A percentile compares a stretch with the other conserved stretches of the same genome.
These are phyloP conservation scores for Pempheris klunzingeri DNA, from an alignment of 2,797 vertebrate genomes.

Conservation along the genomic window DNA sequence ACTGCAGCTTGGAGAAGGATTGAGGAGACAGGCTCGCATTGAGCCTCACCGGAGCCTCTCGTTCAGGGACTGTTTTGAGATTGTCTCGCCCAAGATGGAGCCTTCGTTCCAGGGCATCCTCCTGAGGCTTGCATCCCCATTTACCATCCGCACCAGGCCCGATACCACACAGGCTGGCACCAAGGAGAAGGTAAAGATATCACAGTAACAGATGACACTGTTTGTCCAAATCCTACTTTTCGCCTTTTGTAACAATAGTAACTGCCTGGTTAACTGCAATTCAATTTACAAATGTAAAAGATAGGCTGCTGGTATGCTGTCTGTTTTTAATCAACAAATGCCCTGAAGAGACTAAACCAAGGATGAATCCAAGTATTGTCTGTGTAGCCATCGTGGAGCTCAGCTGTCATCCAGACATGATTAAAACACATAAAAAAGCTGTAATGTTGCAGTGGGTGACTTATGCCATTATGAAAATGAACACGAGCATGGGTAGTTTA, in stretches of 20 bases:
- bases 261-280: background rate
- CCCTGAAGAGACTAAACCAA: background rate
- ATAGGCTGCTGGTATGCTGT: background rate
- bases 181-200: slow-evolving; percentile 93
- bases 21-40: slow-evolving; percentile 92
- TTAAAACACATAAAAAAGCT: background rate
- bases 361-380: background rate
- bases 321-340: background rate
- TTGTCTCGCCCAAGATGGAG: slow-evolving; percentile 94
- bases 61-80: slow-evolving; percentile 96
- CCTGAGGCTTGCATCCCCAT: slow-evolving; percentile 94
- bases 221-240: background rate
- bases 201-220: background rate
- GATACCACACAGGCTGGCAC: slow-evolving; percentile 88
- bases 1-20: slow-evolving; percentile 95
- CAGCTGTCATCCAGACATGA: background rate
- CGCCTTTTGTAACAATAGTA: background rate
- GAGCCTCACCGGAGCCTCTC: slow-evolving; percentile 90
- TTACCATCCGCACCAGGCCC: slow-evolving; percentile 94
- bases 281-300: background rate
- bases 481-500: background rate
- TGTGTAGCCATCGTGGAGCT: background rate
- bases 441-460: background rate
- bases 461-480: background rate
- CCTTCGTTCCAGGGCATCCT: slow-evolving; percentile 94